Evolutionary conservation across 2,797 vertebrate species (phyloP).

Genomic region (Cuculus canorus): DNA sequence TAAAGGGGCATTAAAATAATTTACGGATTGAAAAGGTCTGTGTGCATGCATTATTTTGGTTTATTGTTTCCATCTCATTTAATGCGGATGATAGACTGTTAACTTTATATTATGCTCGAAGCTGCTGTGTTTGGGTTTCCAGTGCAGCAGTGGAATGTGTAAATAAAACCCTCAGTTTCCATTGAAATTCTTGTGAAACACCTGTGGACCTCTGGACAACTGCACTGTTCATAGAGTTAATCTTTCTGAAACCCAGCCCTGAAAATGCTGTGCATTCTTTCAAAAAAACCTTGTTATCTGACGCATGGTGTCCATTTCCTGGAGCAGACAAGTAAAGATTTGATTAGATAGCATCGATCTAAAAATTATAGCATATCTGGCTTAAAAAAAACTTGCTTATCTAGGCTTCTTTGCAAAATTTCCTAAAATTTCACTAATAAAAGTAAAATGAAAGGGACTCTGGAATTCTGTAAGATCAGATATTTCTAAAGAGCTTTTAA

Average conservation of each 20-base stretch:
- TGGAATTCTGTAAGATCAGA: not conserved
- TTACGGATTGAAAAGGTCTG: not conserved
- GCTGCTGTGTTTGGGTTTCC: constrained; percentile 12
- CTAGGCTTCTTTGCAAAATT: not conserved
- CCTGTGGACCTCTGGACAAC: constrained; percentile 33
- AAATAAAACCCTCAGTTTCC: constrained; percentile 36
- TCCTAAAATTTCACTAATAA: not conserved
- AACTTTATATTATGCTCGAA: not conserved
- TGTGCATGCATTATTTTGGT: not conserved
- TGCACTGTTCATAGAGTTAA: constrained; percentile 31
- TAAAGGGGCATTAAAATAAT: not conserved
- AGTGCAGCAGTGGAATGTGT: constrained; percentile 17
- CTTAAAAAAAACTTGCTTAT: not conserved
- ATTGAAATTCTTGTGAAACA: constrained; percentile 39
- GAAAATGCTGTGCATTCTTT: constrained; percentile 28
- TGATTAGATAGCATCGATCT: not conserved
- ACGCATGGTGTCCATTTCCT: constrained; percentile 10
- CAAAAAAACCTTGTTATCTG: not conserved
- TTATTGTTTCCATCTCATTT: not conserved
- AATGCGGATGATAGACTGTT: not conserved
- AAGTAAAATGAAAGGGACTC: not conserved
- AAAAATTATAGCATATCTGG: not conserved
- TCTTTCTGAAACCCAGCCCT: constrained; percentile 24
- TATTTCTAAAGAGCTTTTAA: not conserved
- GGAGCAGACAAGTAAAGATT: not conserved